These are phyloP conservation scores for Macroramphosus scolopax DNA, from an alignment of 2,797 vertebrate species.

Conservation along the genomic window DNA sequence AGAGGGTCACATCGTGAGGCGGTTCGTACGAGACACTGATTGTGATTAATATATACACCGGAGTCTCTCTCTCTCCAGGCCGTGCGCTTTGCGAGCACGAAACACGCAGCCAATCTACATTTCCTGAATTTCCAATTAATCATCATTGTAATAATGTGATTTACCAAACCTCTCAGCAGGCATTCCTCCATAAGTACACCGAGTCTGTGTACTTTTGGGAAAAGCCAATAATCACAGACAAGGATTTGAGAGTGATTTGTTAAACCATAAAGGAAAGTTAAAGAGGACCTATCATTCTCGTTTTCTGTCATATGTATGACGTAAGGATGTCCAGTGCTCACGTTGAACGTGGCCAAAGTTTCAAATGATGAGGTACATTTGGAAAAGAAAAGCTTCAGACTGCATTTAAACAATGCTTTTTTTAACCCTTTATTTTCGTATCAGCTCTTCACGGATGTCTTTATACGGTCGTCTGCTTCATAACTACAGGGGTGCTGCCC, in stretches of 20 bases:
- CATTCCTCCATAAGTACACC: constrained; percentile 33
- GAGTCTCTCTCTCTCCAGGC: too few relatives aligned
- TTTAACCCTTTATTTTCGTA: background rate
- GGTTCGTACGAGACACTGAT: constrained; percentile 57
- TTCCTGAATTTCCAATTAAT: constrained; percentile 52
- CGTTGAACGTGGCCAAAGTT: background rate
- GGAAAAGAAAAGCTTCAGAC: too few relatives aligned
- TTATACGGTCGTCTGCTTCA: background rate
- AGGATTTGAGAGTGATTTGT: constrained; percentile 23
- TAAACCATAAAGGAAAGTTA: background rate
- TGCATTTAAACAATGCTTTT: too few relatives aligned
- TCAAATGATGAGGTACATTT: background rate
- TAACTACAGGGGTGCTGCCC: too few relatives aligned
- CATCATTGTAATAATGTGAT: constrained; percentile 27
- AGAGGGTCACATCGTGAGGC: constrained; percentile 36
- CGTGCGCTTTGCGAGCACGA: too few relatives aligned
- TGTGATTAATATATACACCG: constrained; percentile 63
- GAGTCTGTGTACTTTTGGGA: constrained; percentile 16
- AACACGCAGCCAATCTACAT: constrained; percentile 19
- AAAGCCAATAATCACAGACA: constrained; percentile 28
- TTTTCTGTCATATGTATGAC: background rate
- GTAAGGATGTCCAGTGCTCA: background rate
- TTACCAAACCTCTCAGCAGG: constrained; percentile 26
- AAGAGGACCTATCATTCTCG: background rate
- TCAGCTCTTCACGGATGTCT: background rate